These are phyloP conservation scores for Chionodraco myersi DNA, from an alignment of 2,113 vertebrate genomes.

Conservation along the genomic window DNA sequence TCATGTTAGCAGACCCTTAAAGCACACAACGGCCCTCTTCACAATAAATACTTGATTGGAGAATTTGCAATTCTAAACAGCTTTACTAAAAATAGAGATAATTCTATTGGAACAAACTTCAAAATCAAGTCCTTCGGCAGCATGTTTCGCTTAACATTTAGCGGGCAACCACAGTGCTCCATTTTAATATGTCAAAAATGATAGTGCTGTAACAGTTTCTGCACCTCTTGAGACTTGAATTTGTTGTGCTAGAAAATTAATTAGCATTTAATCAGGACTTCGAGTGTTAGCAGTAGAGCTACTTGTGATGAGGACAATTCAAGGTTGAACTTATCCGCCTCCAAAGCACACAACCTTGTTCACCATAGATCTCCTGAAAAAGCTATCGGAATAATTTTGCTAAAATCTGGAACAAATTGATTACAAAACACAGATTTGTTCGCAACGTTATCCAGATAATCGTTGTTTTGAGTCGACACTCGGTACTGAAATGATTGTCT, in stretches of 20 bases:
- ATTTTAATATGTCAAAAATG: neutral
- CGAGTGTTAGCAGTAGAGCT: neutral
- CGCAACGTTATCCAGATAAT: neutral
- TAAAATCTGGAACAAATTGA: neutral
- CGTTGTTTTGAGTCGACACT: no score
- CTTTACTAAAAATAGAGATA: constrained; percentile 75
- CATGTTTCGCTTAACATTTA: constrained; percentile 7
- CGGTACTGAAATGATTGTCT: no score
- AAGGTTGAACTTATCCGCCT: neutral
- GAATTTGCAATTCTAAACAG: constrained; percentile 61
- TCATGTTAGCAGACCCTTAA: constrained; percentile 39
- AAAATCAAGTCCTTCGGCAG: constrained; percentile 27
- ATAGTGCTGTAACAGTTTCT: constrained; percentile 18
- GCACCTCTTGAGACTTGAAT: constrained; percentile 1
- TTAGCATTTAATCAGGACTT: neutral
- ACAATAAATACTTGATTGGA: constrained; percentile 19
- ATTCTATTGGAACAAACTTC: constrained; percentile 23
- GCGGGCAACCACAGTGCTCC: neutral
- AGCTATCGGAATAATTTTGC: neutral
- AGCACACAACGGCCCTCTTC: constrained; percentile 32
- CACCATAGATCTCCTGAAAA: neutral
- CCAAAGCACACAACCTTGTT: neutral
- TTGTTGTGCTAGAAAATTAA: constrained; percentile 24
- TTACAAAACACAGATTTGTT: neutral
- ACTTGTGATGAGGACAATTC: neutral